Conservation (phyloP, 2,888 invertebrate genomes). For the Pristionchus entomophagus region DNA sequence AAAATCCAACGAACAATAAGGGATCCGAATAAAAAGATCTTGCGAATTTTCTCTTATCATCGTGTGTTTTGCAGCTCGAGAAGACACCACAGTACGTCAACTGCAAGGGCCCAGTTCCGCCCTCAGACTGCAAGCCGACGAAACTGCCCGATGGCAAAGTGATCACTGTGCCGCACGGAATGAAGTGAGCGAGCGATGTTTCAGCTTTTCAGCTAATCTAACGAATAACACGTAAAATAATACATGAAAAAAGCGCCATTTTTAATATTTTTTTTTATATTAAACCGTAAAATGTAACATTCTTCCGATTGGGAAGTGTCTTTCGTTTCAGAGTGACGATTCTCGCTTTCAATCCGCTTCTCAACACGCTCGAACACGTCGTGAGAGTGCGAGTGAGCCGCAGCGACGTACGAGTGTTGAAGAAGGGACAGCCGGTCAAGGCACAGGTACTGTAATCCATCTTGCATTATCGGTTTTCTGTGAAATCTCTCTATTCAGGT, state of each 20-base stretch:
- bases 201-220: no score
- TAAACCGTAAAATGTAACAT: no score
- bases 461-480: no score
- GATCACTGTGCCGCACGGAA: conserved; percentile 30
- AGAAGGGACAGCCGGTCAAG: neutral
- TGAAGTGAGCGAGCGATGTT: conserved; percentile 34
- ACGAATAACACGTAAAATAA: no score
- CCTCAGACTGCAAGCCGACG: neutral
- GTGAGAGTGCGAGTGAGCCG: conserved; percentile 24
- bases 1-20: no score
- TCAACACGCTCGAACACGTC: conserved; percentile 6
- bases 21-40: no score
- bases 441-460: neutral
- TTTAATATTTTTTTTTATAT: no score
- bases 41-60: no score
- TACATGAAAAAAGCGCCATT: no score
- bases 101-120: neutral
- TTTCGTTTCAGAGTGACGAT: conserved; percentile 22
- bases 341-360: conserved; percentile 39
- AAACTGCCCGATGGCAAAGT: conserved; percentile 14
- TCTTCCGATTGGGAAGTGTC: no score
- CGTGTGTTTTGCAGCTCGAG: neutral
- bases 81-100: neutral
- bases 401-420: neutral
- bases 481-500: no score